Base-by-base conservation (phyloP, 1,140 invertebrate species). In the Danaus plexippus region DNA sequence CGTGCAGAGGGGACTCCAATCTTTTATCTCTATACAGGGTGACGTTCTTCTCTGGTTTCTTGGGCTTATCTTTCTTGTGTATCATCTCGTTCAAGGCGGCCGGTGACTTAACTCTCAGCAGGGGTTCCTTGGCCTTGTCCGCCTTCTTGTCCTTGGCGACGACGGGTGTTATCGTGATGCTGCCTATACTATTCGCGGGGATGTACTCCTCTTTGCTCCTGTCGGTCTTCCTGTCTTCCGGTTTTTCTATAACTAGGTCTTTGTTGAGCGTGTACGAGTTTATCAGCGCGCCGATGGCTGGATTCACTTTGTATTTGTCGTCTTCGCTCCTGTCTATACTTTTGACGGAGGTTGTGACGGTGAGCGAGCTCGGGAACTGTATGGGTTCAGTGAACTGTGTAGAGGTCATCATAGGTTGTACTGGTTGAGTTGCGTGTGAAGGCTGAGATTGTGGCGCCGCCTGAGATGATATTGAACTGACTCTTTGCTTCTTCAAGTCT, bases 81-180 rank as follows among this genome's bases (percentile, higher is more conserved):
- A 77, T 67, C 78, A 83, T 81, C 55, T 86, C 79, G 22, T 83
- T 85, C 1, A 86, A 52, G 0, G 73, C 75, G 0, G 80, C 80
- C 0, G 80, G 83, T 9, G 83, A 82, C 60, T 82, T 86, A 0
- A 86, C 73, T 55, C 77, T 64, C 10, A 86, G 57, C 5, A 82
- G 54, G 2, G 72, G 52, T 42, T 80, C 78, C 45, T 77, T 80
- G 11, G 61, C 52, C 43, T 76, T 76, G 1, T 77, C 77, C 8
- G 58, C 32, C 66, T 73, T 71, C 32, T 75, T 75, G 3, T 74
- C 67, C 66, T 73, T 75, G n/a, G 61, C 59, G 56, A 60, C 15
- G 10, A 85, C 78, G 9, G 82, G 76, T 9, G 82, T 85, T 53
- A 85, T 85, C 2, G 85, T 88, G 48, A 88, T 81, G 52, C 83